A percentile compares a stretch with the other conserved stretches of the same genome.
phyloP scores from a whole-genome alignment of 2,888 invertebrate genomes.

The Linhomoeus sp. region DNA sequence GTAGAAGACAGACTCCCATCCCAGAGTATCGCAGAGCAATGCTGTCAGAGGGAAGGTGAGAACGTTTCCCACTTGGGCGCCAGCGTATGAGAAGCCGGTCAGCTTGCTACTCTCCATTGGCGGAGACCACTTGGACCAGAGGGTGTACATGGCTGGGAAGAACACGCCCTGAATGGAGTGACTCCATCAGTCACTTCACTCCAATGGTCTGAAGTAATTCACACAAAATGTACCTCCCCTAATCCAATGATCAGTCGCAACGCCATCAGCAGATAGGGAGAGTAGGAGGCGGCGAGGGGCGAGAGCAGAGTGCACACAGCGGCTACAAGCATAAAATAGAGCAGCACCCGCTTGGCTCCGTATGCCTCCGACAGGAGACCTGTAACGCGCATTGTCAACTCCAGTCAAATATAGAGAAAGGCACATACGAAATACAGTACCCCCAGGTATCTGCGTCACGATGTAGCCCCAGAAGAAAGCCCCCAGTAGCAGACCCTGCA shows the following conservation, averaged over 20 bases:
- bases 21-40: not conserved
- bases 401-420: not conserved
- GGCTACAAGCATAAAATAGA: not conserved
- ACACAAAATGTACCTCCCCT: not conserved
- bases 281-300: not conserved
- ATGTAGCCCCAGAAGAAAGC: conserved; percentile 39
- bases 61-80: not conserved
- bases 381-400: not conserved
- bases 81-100: not conserved
- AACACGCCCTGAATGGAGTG: not conserved
- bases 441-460: conserved; percentile 22
- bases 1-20: not conserved
- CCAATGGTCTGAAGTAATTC: not conserved
- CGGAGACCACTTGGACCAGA: not conserved
- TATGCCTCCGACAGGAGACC: no score
- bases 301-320: not conserved
- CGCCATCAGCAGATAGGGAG: not conserved
- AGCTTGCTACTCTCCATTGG: conserved; percentile 1
- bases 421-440: not conserved
- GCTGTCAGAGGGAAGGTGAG: not conserved
- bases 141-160: not conserved
- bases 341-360: no score
- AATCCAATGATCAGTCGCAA: not conserved
- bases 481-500: conserved; percentile 37
- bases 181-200: not conserved